Evolutionary conservation across 2,797 vertebrate genomes (phyloP).

Genomic region (Chelonia mydas): DNA sequence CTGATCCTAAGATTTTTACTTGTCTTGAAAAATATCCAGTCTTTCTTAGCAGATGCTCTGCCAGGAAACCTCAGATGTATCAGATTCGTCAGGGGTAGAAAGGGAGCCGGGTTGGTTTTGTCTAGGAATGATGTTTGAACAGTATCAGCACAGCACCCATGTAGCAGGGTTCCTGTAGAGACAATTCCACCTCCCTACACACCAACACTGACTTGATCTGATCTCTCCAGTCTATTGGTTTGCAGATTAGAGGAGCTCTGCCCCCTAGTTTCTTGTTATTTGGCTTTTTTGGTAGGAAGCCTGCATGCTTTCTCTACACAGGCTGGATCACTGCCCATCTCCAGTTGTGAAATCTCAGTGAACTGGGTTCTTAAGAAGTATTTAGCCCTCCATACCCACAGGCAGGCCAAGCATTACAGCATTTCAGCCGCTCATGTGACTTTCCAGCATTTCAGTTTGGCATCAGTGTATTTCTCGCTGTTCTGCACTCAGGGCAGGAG

Average conservation of each 20-base stretch:
- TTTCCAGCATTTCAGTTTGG: background rate
- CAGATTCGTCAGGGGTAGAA: background rate
- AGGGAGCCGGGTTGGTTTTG: background rate
- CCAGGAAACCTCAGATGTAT: conserved; percentile 12
- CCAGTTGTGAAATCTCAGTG: conserved; percentile 15
- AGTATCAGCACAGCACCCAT: background rate
- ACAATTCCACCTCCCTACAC: background rate
- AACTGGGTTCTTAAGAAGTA: conserved; percentile 26
- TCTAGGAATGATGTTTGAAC: background rate
- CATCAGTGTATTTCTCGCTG: background rate
- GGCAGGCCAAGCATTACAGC: conserved; percentile 12
- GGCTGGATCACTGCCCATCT: conserved; percentile 20
- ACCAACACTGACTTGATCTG: background rate
- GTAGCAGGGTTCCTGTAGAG: background rate
- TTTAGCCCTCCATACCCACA: background rate
- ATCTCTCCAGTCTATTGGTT: background rate
- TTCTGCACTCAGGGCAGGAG: background rate
- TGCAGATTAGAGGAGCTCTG: background rate
- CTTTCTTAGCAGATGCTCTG: background rate
- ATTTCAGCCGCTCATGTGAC: background rate
- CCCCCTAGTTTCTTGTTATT: background rate
- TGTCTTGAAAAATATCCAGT: rapidly evolving
- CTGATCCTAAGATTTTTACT: background rate
- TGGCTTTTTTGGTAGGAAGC: conserved; percentile 33
- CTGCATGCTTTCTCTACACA: background rate